Evolutionary conservation across 2,797 vertebrate genomes (phyloP), one percentile per base, ranked within the genome.

Genomic region (Gadopsis marmoratus): DNA sequence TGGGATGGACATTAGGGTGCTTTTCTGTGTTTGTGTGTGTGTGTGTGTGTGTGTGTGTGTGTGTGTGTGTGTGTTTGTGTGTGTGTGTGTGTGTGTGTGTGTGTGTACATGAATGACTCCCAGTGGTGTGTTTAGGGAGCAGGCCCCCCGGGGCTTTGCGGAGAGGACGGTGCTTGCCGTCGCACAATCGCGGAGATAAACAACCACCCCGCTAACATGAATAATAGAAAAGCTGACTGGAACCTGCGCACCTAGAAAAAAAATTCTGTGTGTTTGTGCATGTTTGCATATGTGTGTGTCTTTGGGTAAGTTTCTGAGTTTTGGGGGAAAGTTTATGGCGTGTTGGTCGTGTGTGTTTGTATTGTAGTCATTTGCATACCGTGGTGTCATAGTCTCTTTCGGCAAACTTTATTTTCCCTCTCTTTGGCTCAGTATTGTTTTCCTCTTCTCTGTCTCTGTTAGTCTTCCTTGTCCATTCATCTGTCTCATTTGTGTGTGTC

Each of bases 161-260:
- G 89, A 86, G 82, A 87, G 85, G 76, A 85, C 2, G 71, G 84
- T 51, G 65, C 74, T 79, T 26, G 83, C 83, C 8, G 60, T 65
- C 53, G 39, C 85, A 91, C 90, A 88, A 85, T 83, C 74, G 77
- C 73, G 53, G 85, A 84, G 86, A 90, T 88, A 92, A 93, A 93
- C 91, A 91, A 79, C 69, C 71, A 66, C 35, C 69, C 51, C 16
- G 12, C 78, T 86, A 82, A 89, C 87, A 93, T 93, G 91, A 94
- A 93, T 93, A 93, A 94, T 93, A 90, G 87, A 94, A 76, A 74
- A 89, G 89, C 87, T 65, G 79, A 89, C 71, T 76, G 78, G 59
- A 81, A 78, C 53, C 58, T 76, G 81, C 79, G 75, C 76, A 83
- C 81, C 79, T 50, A n/a, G 54, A 87, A 76, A 82, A 83, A 78